A percentile compares a stretch with the other conserved stretches of the same genome.
Evolutionary conservation across 1,140 invertebrate species (phyloP).

Genomic region (Oryzaephilus surinamensis): DNA sequence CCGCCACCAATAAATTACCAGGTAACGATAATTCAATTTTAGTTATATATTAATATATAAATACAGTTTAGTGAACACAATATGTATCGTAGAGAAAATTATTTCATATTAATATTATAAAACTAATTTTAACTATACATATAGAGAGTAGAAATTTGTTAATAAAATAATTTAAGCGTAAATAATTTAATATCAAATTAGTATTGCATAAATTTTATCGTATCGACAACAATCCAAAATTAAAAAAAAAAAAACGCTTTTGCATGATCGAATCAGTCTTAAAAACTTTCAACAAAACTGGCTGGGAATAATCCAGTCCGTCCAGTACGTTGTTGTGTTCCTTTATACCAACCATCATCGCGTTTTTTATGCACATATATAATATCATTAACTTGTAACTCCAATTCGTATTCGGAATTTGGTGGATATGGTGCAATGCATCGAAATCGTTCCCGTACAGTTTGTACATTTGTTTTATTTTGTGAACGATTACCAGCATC

Average conservation of each 20-base stretch:
- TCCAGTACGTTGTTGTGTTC: constrained; percentile 78
- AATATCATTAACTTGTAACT: constrained; percentile 81
- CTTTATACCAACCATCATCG: constrained; percentile 94
- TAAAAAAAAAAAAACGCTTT: not conserved
- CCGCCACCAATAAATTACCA: constrained; percentile 7
- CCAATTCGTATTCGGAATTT: constrained; percentile 84
- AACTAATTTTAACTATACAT: no score
- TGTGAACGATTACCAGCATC: constrained; percentile 51
- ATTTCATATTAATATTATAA: no score
- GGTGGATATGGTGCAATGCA: constrained; percentile 93
- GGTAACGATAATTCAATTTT: constrained; percentile 7
- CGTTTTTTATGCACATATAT: constrained; percentile 86
- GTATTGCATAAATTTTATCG: no score
- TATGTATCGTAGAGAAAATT: constrained; percentile 10
- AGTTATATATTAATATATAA: constrained; percentile 5
- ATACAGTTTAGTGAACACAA: constrained; percentile 9
- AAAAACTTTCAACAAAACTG: constrained; percentile 90
- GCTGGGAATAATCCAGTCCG: constrained; percentile 87
- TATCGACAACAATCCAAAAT: no score
- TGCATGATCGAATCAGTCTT: constrained; percentile 51
- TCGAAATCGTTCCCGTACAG: constrained; percentile 61
- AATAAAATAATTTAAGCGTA: no score
- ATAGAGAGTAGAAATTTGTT: no score
- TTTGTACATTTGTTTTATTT: constrained; percentile 37
- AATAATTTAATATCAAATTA: no score